Conservation (phyloP, 2,797 vertebrate species). For the Coendou prehensilis region DNA sequence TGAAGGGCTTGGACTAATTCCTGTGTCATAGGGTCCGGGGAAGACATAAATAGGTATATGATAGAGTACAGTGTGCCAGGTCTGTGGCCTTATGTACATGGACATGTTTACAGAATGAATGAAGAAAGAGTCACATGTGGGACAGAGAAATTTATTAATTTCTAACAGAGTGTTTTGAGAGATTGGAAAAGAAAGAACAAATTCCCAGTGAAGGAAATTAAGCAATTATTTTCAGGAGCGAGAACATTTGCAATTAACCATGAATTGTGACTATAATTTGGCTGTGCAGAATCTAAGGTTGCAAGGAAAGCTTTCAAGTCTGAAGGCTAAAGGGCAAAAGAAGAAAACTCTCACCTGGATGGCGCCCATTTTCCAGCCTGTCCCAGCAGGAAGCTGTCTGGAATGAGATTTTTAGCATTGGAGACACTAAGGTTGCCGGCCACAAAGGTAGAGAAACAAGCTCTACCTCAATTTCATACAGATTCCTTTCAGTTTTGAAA, state of each 20-base stretch:
- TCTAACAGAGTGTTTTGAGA: neutral
- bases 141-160: neutral
- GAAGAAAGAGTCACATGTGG: neutral
- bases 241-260: neutral
- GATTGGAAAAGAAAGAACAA: neutral
- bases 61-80: neutral
- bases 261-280: neutral
- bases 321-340: neutral
- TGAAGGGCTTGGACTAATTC: neutral
- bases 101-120: neutral
- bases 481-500: slow-evolving; percentile 59
- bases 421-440: slow-evolving; percentile 65
- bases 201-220: neutral
- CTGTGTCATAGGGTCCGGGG: neutral
- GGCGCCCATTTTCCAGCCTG: neutral
- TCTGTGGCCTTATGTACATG: neutral
- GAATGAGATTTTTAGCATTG: slow-evolving; percentile 2
- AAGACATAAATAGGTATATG: neutral
- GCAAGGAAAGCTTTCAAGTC: slow-evolving; percentile 46
- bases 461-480: neutral
- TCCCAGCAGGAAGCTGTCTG: neutral
- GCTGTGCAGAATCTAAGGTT: neutral
- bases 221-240: slow-evolving; percentile 1
- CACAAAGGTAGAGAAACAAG: neutral
- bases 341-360: neutral